Percentiles rank a stretch among this genome's conserved stretches.
phyloP scores from a whole-genome alignment of 2,113 vertebrate genomes.

The Morone saxatilis region DNA sequence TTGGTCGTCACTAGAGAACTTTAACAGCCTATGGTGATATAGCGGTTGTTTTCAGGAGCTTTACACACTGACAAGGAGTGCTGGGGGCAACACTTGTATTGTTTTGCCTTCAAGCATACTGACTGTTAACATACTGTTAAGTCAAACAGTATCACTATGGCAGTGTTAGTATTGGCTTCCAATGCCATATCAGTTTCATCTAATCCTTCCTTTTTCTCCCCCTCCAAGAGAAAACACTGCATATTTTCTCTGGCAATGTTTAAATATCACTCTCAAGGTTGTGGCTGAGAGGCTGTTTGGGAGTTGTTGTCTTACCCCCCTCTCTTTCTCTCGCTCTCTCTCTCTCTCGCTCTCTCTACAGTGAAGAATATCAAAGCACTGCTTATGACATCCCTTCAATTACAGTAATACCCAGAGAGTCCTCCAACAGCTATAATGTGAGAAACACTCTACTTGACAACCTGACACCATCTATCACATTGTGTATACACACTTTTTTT shows the following conservation, averaged over 20 bases:
- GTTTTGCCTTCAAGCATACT: background rate
- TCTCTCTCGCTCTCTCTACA: slow-evolving; percentile 24
- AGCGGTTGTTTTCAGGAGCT: background rate
- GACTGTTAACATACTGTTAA: background rate
- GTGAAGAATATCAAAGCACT: slow-evolving; percentile 57
- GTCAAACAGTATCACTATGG: background rate
- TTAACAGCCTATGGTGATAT: background rate
- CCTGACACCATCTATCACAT: background rate
- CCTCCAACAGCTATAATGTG: slow-evolving; percentile 35
- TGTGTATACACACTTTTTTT: background rate
- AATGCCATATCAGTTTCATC: slow-evolving; percentile 24
- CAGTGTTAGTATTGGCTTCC: background rate
- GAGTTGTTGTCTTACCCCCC: slow-evolving; percentile 31
- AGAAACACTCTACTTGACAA: slow-evolving; percentile 38
- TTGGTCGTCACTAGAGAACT: background rate
- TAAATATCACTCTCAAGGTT: slow-evolving; percentile 47
- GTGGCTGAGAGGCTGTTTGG: slow-evolving; percentile 32
- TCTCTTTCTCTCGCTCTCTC: slow-evolving; percentile 1
- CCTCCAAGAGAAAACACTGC: slow-evolving; percentile 59
- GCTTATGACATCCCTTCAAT: slow-evolving; percentile 56
- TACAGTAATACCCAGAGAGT: slow-evolving; percentile 57
- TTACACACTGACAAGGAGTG: background rate
- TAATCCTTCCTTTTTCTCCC: slow-evolving; percentile 70
- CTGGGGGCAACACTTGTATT: background rate
- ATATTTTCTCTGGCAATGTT: slow-evolving; percentile 40